A percentile compares a stretch with the other conserved stretches of the same genome.
phyloP scores from a whole-genome alignment of 2,888 invertebrate genomes.

The Escarpia spicata region DNA sequence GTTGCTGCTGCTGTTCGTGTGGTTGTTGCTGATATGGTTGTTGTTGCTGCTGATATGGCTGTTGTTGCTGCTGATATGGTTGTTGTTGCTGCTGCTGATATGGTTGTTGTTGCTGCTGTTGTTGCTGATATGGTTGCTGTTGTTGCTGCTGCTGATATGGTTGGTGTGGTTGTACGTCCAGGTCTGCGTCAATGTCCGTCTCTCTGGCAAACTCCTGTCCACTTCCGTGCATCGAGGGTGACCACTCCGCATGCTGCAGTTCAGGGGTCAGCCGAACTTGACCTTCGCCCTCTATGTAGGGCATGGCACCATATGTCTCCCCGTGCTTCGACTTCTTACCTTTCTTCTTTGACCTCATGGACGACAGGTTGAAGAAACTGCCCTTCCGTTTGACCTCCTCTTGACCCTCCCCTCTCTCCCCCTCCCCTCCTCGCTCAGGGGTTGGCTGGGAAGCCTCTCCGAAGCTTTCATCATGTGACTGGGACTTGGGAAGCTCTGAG shows the following conservation, averaged over 20 bases:
- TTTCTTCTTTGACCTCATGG: slow-evolving; percentile 31
- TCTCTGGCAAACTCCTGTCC: slow-evolving; percentile 17
- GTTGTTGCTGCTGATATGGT: background rate
- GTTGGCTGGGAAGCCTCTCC: background rate
- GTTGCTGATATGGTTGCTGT: background rate
- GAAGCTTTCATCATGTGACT: background rate
- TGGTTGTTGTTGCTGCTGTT: background rate
- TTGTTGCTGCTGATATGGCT: slow-evolving; percentile 11
- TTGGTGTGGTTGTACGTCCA: slow-evolving; percentile 22
- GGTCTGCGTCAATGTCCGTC: slow-evolving; percentile 21
- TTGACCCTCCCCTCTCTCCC: background rate
- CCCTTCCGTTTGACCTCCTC: slow-evolving; percentile 28
- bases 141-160: background rate
- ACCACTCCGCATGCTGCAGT: slow-evolving; percentile 24
- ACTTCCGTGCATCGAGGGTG: background rate
- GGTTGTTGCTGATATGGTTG: background rate
- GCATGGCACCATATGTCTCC: slow-evolving; percentile 24
- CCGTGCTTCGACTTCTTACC: slow-evolving; percentile 24
- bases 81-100: background rate
- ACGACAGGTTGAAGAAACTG: slow-evolving; percentile 23
- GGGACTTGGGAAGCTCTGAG: background rate
- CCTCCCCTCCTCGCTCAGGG: background rate
- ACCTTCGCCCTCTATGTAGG: slow-evolving; percentile 21
- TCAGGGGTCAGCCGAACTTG: slow-evolving; percentile 22
- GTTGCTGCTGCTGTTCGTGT: background rate